Conservation (phyloP, 2,888 invertebrate species). For the Julus scandinavius region DNA sequence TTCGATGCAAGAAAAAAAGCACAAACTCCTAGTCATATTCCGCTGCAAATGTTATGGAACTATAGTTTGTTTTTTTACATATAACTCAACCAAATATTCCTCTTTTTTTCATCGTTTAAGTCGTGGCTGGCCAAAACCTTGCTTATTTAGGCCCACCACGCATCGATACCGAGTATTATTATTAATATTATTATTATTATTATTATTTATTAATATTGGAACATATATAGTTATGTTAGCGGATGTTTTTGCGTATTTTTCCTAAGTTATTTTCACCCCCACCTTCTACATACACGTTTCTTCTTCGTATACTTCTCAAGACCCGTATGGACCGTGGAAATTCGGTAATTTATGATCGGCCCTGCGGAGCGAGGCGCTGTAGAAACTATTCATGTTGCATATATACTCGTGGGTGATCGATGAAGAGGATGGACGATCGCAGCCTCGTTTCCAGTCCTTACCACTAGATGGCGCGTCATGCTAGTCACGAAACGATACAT, state of each 20-base stretch:
- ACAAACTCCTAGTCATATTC: constrained; percentile 40
- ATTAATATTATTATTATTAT: constrained; percentile 21
- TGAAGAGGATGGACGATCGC: neutral
- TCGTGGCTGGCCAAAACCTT: neutral
- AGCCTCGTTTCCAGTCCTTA: neutral
- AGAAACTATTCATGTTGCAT: neutral
- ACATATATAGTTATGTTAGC: constrained; percentile 45
- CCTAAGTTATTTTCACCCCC: constrained; percentile 19
- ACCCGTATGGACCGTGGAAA: neutral
- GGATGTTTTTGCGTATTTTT: neutral
- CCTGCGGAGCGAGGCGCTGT: neutral
- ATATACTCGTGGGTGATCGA: neutral
- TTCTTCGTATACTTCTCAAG: neutral
- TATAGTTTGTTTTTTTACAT: neutral
- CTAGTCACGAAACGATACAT: constrained; percentile 18
- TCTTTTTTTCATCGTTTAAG: neutral
- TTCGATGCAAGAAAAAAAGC: neutral
- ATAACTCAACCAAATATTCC: constrained; percentile 44
- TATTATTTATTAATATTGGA: constrained; percentile 16
- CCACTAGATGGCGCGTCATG: neutral
- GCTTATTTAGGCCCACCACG: neutral
- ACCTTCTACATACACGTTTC: neutral
- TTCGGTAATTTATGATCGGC: constrained; percentile 7
- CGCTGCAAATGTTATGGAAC: neutral
- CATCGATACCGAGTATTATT: constrained; percentile 27